phyloP scores from a whole-genome alignment of 2,797 vertebrate species.

The Melanotaenia trifasciata region DNA sequence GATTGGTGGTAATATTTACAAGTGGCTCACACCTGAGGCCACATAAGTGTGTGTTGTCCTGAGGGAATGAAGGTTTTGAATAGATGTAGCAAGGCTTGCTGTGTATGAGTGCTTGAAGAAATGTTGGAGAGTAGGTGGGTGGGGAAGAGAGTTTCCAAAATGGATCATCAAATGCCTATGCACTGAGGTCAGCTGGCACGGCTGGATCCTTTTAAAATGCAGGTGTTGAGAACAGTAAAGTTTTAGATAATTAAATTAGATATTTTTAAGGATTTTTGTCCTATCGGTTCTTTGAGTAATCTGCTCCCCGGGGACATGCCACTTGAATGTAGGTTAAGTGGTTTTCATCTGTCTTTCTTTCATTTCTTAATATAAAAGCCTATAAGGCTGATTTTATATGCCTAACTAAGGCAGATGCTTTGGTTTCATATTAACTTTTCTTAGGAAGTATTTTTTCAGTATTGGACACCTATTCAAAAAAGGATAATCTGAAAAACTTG shows the following conservation, averaged over 20 bases:
- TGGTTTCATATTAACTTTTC: not conserved
- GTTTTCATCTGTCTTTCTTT: conserved; percentile 6
- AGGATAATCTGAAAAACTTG: not conserved
- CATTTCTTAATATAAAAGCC: not conserved
- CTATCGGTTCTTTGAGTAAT: conserved; percentile 19
- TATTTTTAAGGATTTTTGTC: conserved; percentile 56
- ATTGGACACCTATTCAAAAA: not conserved
- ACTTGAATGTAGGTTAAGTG: not conserved
- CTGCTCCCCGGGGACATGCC: conserved; percentile 20
- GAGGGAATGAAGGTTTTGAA: conserved; percentile 72
- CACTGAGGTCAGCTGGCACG: conserved; percentile 77
- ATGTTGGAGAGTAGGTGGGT: conserved; percentile 14
- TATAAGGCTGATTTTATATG: no score
- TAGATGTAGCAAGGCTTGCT: conserved; percentile 37
- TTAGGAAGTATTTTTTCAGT: not conserved
- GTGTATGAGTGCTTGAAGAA: conserved; percentile 40
- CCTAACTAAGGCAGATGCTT: not conserved
- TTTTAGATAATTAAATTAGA: conserved; percentile 65
- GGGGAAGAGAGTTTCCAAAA: conserved; percentile 55
- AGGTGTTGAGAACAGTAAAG: conserved; percentile 30
- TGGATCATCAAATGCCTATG: conserved; percentile 82
- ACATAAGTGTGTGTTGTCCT: conserved; percentile 68
- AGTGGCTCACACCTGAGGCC: conserved; percentile 66
- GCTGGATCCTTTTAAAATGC: conserved; percentile 62
- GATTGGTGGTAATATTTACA: conserved; percentile 76